Evolutionary conservation across 2,113 vertebrate species (phyloP).

Genomic region (Pavo muticus): DNA sequence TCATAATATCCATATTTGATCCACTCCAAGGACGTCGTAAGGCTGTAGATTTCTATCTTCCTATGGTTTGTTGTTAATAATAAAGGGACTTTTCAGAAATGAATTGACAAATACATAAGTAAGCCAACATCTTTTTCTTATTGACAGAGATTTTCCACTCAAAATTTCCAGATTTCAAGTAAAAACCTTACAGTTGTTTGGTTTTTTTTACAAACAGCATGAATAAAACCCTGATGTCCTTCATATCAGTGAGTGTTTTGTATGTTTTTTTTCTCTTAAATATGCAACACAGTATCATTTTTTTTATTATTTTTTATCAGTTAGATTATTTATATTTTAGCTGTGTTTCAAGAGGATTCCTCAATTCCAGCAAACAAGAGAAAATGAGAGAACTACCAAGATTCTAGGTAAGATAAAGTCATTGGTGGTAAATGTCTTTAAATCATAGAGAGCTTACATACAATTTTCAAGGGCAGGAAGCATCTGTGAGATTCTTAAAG

Average conservation of each 20-base stretch:
- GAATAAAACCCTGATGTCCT: background rate
- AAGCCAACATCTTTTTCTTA: background rate
- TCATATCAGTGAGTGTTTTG: background rate
- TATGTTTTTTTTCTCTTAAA: background rate
- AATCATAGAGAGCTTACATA: background rate
- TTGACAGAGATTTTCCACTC: background rate
- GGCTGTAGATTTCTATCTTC: background rate
- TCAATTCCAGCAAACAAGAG: background rate
- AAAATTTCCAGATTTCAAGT: background rate
- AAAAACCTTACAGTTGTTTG: background rate
- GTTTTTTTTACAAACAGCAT: background rate
- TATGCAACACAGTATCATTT: background rate
- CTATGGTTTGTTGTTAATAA: background rate
- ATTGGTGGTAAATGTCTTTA: background rate
- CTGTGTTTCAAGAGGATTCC: background rate
- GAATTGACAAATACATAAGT: background rate
- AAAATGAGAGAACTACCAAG: background rate
- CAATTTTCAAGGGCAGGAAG: background rate
- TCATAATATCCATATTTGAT: background rate
- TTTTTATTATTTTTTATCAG: background rate
- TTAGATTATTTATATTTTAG: background rate
- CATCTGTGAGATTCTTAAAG: background rate
- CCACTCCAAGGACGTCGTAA: background rate
- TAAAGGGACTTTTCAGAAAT: background rate
- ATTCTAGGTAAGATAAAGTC: background rate